Percentiles rank a stretch among this genome's conserved stretches.
These are phyloP conservation scores for Diplodus puntazzo DNA, from an alignment of 2,797 vertebrate genomes.

Conservation along the genomic window DNA sequence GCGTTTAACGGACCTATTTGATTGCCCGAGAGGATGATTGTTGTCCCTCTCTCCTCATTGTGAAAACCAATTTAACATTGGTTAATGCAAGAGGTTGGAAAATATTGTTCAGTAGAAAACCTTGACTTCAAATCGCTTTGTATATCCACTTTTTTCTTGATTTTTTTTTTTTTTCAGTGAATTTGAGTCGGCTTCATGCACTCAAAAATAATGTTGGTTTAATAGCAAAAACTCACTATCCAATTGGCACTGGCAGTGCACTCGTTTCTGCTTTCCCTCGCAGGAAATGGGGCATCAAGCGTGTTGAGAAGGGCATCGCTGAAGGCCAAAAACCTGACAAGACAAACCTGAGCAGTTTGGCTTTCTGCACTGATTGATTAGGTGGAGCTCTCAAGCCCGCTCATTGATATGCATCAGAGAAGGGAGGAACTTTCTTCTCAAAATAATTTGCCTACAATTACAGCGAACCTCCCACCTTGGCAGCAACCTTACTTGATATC, in stretches of 20 bases:
- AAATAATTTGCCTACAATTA: slow-evolving; percentile 65
- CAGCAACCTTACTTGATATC: slow-evolving; percentile 56
- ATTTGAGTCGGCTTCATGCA: not conserved
- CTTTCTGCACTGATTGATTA: slow-evolving; percentile 57
- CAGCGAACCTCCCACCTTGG: slow-evolving; percentile 55
- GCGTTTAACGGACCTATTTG: slow-evolving; percentile 21
- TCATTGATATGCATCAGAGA: slow-evolving; percentile 55
- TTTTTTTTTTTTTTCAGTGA: not conserved
- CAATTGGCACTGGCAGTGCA: not conserved
- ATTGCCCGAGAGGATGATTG: slow-evolving; percentile 38
- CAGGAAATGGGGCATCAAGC: slow-evolving; percentile 1
- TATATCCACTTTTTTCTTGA: slow-evolving; percentile 10
- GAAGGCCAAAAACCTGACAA: slow-evolving; percentile 51
- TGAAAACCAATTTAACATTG: slow-evolving; percentile 33
- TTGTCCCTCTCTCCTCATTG: slow-evolving; percentile 23
- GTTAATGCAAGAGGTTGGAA: slow-evolving; percentile 30
- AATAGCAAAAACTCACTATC: slow-evolving; percentile 2
- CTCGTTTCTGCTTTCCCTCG: slow-evolving; percentile 8
- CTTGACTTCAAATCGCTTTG: slow-evolving; percentile 15
- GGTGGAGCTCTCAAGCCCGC: slow-evolving; percentile 14
- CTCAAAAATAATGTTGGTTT: no score
- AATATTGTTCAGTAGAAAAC: slow-evolving; percentile 18
- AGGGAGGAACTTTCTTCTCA: slow-evolving; percentile 44
- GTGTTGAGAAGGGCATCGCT: slow-evolving; percentile 1
- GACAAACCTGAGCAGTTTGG: slow-evolving; percentile 45